Conservation (phyloP, 2,888 invertebrate genomes). For the Cephus nigrinus region DNA sequence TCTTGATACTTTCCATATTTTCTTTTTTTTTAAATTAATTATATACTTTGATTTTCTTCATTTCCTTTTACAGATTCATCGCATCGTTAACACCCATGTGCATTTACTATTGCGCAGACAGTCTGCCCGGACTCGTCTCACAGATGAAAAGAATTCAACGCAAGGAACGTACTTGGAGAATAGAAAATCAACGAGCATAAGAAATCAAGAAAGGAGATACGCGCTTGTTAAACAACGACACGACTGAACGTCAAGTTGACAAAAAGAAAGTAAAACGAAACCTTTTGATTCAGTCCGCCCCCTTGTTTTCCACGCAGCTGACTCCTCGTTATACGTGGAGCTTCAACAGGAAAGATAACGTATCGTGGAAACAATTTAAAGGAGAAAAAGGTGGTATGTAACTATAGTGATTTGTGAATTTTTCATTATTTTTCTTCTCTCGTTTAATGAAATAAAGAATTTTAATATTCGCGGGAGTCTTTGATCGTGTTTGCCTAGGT, state of each 20-base stretch:
- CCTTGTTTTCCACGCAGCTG: constrained; percentile 22
- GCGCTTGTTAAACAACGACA: constrained; percentile 39
- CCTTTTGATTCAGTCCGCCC: constrained; percentile 14
- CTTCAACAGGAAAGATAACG: background rate
- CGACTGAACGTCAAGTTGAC: background rate
- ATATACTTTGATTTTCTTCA: background rate
- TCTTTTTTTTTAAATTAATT: background rate
- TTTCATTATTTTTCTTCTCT: background rate
- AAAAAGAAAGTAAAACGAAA: background rate
- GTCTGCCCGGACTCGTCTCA: background rate
- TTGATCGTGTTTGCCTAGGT: background rate
- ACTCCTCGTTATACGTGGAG: constrained; percentile 6
- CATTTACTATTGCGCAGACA: background rate
- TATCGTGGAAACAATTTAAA: background rate
- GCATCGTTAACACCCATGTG: background rate
- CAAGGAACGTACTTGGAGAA: background rate
- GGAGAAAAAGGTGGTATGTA: background rate
- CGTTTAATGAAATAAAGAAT: background rate
- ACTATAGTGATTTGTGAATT: background rate
- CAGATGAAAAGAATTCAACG: background rate
- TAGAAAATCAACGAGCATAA: constrained; percentile 11
- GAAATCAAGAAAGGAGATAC: constrained; percentile 27
- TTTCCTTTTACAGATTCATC: background rate
- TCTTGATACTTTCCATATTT: background rate
- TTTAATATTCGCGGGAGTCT: background rate